Evolutionary conservation across 2,113 vertebrate genomes (phyloP).

Genomic region (Caretta caretta): DNA sequence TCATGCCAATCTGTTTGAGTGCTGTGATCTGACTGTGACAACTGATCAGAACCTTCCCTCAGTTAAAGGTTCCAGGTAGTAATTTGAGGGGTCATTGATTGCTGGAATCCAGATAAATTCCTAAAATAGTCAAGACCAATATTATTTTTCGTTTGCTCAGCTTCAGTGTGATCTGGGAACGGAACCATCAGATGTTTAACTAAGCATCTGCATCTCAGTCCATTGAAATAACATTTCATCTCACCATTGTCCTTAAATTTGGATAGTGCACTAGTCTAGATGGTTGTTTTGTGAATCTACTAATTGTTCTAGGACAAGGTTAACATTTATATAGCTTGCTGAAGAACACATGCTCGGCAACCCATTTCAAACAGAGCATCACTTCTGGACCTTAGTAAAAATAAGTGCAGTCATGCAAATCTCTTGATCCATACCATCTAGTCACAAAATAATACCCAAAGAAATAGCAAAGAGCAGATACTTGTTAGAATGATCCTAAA

Average conservation of each 20-base stretch:
- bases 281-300: background rate
- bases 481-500: background rate
- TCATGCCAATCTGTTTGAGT: background rate
- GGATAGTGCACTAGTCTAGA: background rate
- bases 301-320: background rate
- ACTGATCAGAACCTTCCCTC: background rate
- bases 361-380: background rate
- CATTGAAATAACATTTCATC: background rate
- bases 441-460: fast-evolving
- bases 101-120: background rate
- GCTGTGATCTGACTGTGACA: background rate
- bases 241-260: background rate
- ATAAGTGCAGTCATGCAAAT: background rate
- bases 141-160: background rate
- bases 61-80: background rate
- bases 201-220: background rate
- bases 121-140: background rate
- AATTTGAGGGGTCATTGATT: too few species aligned
- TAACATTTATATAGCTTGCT: background rate
- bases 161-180: background rate
- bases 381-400: background rate
- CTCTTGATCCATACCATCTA: background rate
- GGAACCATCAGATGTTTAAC: background rate
- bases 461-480: background rate
- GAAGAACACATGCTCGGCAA: background rate